These are phyloP conservation scores for Meliscaeva auricollis DNA, from an alignment of 2,888 invertebrate genomes.

Conservation along the genomic window DNA sequence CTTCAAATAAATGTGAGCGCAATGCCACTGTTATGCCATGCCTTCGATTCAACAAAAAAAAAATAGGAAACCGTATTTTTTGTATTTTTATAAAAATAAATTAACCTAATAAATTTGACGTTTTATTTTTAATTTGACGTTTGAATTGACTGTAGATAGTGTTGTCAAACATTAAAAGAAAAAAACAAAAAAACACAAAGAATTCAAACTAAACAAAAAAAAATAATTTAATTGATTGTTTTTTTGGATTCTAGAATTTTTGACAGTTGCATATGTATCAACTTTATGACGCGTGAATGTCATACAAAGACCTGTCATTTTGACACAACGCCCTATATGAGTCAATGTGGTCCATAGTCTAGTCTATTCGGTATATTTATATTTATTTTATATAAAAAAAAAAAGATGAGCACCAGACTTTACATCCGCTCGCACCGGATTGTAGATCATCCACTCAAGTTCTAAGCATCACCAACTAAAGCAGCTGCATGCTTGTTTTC, in stretches of 20 bases:
- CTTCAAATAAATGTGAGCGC: constrained; percentile 19
- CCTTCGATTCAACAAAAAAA: constrained; percentile 6
- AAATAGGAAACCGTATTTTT: constrained; percentile 4
- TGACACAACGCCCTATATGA: constrained; percentile 30
- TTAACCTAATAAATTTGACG: constrained; percentile 51
- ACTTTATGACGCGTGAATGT: constrained; percentile 67
- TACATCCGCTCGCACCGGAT: constrained; percentile 64
- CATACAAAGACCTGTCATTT: constrained; percentile 44
- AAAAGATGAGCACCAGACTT: constrained; percentile 42
- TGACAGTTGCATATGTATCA: constrained; percentile 49
- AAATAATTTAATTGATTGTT: constrained; percentile 37
- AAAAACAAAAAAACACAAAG: constrained; percentile 33
- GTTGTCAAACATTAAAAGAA: constrained; percentile 5
- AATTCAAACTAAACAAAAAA: neutral
- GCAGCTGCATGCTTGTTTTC: constrained; percentile 47
- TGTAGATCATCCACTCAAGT: constrained; percentile 59
- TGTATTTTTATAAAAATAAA: constrained; percentile 37
- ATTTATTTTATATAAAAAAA: constrained; percentile 36
- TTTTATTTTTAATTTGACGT: constrained; percentile 40
- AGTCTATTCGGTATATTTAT: constrained; percentile 38
- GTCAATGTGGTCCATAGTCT: neutral
- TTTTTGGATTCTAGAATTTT: constrained; percentile 3
- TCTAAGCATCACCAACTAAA: constrained; percentile 30
- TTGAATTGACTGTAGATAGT: constrained; percentile 34
- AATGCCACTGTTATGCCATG: constrained; percentile 33